These are phyloP conservation scores for Clistopyga incitator DNA, from an alignment of 2,888 invertebrate genomes.

Conservation along the genomic window DNA sequence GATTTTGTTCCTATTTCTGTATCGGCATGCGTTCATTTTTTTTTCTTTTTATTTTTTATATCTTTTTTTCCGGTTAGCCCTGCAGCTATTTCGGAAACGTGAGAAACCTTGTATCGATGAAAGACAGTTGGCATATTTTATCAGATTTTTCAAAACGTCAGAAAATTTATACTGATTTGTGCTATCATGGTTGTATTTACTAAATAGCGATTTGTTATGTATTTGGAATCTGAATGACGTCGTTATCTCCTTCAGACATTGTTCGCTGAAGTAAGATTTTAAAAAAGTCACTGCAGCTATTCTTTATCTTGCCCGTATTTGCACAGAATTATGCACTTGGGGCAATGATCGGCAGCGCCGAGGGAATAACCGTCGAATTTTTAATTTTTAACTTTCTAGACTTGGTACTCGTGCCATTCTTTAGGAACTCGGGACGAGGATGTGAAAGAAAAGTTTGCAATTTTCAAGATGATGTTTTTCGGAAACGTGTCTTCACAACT, in stretches of 20 bases:
- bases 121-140: neutral
- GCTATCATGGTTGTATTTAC: neutral
- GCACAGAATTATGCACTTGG: neutral
- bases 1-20: neutral
- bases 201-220: neutral
- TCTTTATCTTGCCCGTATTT: conserved; percentile 10
- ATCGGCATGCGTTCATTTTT: neutral
- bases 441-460: conserved; percentile 7
- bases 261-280: neutral
- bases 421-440: neutral
- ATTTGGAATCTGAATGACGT: neutral
- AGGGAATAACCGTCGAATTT: conserved; percentile 57
- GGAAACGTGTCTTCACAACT: conserved; percentile 17
- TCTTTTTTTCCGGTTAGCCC: neutral
- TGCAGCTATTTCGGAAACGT: neutral
- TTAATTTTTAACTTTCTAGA: conserved; percentile 66
- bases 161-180: neutral
- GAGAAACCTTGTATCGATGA: neutral
- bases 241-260: neutral
- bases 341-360: neutral
- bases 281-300: conserved; percentile 20
- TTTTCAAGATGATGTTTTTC: neutral
- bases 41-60: neutral
- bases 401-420: conserved; percentile 13
- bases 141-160: neutral